Conservation (phyloP, 2,888 invertebrate genomes). For the Formica aserva region DNA sequence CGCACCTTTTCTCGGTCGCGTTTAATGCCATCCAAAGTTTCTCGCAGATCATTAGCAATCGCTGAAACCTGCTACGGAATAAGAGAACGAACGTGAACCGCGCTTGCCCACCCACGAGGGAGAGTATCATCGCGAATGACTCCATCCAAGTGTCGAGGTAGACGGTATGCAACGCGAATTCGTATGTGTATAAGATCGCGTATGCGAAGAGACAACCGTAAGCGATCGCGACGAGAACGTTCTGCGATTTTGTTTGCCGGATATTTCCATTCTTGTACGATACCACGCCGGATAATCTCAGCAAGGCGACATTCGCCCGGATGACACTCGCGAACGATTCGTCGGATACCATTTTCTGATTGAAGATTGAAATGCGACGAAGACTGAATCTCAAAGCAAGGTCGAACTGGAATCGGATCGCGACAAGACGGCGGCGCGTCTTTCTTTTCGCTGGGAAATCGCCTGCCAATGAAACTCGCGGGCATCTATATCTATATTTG, state of each 20-base stretch:
- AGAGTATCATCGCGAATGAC: constrained; percentile 56
- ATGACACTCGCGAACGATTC: constrained; percentile 54
- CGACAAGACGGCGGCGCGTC: not conserved
- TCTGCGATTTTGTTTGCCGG: not conserved
- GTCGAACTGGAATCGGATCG: not conserved
- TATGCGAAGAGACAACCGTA: constrained; percentile 30
- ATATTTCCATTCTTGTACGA: not conserved
- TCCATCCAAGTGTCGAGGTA: constrained; percentile 54
- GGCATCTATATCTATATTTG: not conserved
- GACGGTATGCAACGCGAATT: constrained; percentile 23
- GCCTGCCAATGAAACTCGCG: not conserved
- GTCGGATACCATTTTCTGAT: not conserved
- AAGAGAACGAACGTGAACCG: constrained; percentile 49
- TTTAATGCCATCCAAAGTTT: constrained; percentile 66
- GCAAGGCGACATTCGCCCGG: constrained; percentile 51
- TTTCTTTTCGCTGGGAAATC: not conserved
- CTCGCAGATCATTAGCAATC: constrained; percentile 61
- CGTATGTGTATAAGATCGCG: constrained; percentile 50
- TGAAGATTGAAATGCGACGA: not conserved
- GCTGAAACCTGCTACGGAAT: constrained; percentile 39
- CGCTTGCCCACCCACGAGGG: constrained; percentile 51
- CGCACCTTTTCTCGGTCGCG: constrained; percentile 43
- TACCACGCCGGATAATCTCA: constrained; percentile 56
- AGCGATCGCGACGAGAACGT: constrained; percentile 24
- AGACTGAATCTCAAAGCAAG: not conserved